Base-by-base conservation (phyloP, 1,140 invertebrate genomes). In the Caenorhabditis elegans region DNA sequence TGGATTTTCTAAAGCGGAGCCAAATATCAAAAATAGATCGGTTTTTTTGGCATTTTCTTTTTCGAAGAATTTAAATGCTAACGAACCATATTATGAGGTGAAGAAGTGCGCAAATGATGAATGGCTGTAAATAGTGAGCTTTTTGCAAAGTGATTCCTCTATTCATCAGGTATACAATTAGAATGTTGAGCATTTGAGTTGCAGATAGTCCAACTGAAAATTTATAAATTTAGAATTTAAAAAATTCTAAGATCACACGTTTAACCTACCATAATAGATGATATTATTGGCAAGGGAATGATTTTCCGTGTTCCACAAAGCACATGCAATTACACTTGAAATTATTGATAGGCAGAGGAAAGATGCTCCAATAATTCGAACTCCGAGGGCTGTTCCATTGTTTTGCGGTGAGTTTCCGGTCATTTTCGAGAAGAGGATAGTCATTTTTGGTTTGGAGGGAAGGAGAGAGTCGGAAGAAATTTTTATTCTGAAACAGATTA, bases 121-220 rank as follows among this genome's bases (percentile, higher is more conserved):
- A 70, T 70, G 60, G 60, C 28, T 70, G 60, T 31, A 70, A n/a
- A 22, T 70, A 70, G n/a, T 70, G 60, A 39, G 60, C 60, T 24
- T 70, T 70, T 70, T 70, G 60, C 60, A 70, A 24, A 43, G 60
- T 70, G 60, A 70, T 70, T 36, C 60, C 60, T 70, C 60, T 70
- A 70, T 70, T 70, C 60, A 70, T 70, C 60, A 70, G 34, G 26
- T 70, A 70, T 24, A 70, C 60, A 11, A 70, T 70, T 4, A 70
- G 60, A 39, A 70, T 39, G 34, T 70, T 70, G 4, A 70, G 34
- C 60, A 70, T 70, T 70, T 70, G 60, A 19, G 60, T 39, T 11
- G 60, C 60, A 70, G 43, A 70, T 22, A 70, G 43, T 36, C 60
- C 60, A 39, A 70, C 60, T 70, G 60, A 70, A 70, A 60, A 34